phyloP scores from a whole-genome alignment of 2,888 invertebrate species.

The Lycocerus yunnanus region DNA sequence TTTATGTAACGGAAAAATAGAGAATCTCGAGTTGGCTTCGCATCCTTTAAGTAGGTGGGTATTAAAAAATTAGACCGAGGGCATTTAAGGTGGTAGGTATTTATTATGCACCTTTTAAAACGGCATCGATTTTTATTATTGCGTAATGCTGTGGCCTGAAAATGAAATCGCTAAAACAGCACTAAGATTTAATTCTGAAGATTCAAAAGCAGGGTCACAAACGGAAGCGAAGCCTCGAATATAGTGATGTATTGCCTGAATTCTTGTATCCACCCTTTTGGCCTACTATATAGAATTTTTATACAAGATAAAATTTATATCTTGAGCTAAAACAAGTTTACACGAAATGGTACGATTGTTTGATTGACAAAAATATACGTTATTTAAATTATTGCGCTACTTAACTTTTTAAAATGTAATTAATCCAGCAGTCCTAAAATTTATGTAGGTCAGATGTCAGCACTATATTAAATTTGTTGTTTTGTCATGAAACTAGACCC shows the following conservation, averaged over 20 bases:
- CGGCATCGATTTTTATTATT: background rate
- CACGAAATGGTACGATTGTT: constrained; percentile 29
- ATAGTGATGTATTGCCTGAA: constrained; percentile 32
- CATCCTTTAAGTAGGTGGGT: background rate
- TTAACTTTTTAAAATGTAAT: background rate
- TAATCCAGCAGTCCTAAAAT: constrained; percentile 2
- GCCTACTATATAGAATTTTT: constrained; percentile 30
- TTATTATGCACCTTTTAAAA: background rate
- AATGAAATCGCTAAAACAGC: constrained; percentile 24
- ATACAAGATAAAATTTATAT: constrained; percentile 27
- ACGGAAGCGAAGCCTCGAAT: constrained; percentile 34
- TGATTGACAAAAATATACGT: constrained; percentile 11
- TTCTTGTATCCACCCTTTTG: constrained; percentile 32
- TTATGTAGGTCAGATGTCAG: constrained; percentile 11
- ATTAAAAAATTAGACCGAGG: background rate
- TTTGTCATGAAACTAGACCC: constrained; percentile 10
- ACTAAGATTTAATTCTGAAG: constrained; percentile 28
- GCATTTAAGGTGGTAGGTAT: background rate
- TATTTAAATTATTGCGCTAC: background rate
- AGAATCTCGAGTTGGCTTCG: background rate
- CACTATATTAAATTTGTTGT: constrained; percentile 8
- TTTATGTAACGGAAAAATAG: constrained; percentile 12
- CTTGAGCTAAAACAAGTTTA: constrained; percentile 24
- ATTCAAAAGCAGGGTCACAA: constrained; percentile 29
- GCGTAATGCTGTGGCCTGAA: constrained; percentile 3